Base-by-base conservation (phyloP, 2,888 invertebrate genomes). In the Podabrus alpinus region DNA sequence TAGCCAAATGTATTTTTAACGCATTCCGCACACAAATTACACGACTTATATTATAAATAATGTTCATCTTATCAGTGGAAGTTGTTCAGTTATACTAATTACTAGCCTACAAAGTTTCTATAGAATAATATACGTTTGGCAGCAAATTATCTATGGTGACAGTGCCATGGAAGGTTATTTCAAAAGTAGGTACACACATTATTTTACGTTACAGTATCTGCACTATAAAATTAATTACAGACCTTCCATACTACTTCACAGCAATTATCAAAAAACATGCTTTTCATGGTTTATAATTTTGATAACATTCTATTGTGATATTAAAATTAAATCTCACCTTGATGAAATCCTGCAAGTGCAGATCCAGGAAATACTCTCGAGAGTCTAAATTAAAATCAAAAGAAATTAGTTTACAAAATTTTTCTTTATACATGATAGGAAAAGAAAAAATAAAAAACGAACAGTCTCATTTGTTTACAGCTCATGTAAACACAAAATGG, bases 331-430 rank as follows among this genome's bases (percentile, higher is more conserved):
- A 80, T 83, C 88, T 88, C 86, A 91, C 94, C 94, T 94, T 93
- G 93, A 88, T 91, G 90, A 90, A 94, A 91, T 89, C 93, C 92
- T 87, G 94, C 93, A 90, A 94, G 92, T 88, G 93, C 93, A 88
- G 92, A 91, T 89, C 92, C 92, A 88, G 93, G 92, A 89, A 93
- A 93, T 89, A 93, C 93, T 90, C 93, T 93, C 90, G 93, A 92
- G 89, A 94, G 91, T 91, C 94, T 94, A 91, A 78, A 90, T 91
- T 88, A 88, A 81, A 85, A 77, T 21, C 61, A 71, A 72, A 29
- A 21, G 64, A 25, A 16, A 24, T 19, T 17, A 17, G 59, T 64
- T 61, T 45, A 61, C 11, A 70, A 70, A 24, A 70, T 29, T 19
- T 17, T 17, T 59, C 19, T 29, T 15, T 59, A 68, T 59, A 59